Percentiles rank a stretch among this genome's conserved stretches.
Evolutionary conservation across 2,888 invertebrate genomes (phyloP).

Genomic region (Euphydryas editha): DNA sequence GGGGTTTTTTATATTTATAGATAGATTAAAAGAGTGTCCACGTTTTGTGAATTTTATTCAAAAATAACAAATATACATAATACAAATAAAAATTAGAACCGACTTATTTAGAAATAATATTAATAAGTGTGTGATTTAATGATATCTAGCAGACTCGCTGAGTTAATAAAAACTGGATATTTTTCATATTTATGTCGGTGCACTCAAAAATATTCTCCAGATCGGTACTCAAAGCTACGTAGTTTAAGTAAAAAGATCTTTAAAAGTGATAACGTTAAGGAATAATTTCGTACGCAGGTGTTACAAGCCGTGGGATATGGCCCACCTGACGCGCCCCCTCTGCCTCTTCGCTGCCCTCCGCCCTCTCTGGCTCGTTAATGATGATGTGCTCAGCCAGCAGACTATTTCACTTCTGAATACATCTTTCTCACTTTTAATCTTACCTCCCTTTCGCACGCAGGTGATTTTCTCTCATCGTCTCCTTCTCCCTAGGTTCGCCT

Average conservation of each 20-base stretch:
- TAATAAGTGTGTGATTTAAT: background rate
- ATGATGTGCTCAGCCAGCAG: slow-evolving; percentile 90
- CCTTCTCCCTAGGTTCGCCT: slow-evolving; percentile 69
- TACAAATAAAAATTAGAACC: background rate
- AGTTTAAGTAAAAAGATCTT: slow-evolving; percentile 64
- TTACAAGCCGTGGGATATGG: slow-evolving; percentile 78
- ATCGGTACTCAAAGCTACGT: slow-evolving; percentile 56
- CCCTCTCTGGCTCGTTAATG: slow-evolving; percentile 88
- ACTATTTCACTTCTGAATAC: slow-evolving; percentile 89
- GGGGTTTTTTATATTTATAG: too few relatives aligned
- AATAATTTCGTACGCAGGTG: slow-evolving; percentile 76
- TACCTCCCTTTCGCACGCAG: slow-evolving; percentile 63
- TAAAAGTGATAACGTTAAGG: slow-evolving; percentile 66
- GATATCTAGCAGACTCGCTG: slow-evolving; percentile 50
- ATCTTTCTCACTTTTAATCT: slow-evolving; percentile 84
- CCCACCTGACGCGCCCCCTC: slow-evolving; percentile 84
- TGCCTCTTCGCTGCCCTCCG: slow-evolving; percentile 84
- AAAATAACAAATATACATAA: background rate
- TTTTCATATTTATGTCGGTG: slow-evolving; percentile 82
- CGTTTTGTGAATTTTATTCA: too few relatives aligned
- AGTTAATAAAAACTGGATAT: slow-evolving; percentile 79
- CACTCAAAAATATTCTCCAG: slow-evolving; percentile 80
- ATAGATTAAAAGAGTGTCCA: too few relatives aligned
- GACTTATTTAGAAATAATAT: background rate
- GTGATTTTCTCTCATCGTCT: slow-evolving; percentile 60